Conservation (phyloP, 2,888 invertebrate species). For the Coelogynopora nodosa region DNA sequence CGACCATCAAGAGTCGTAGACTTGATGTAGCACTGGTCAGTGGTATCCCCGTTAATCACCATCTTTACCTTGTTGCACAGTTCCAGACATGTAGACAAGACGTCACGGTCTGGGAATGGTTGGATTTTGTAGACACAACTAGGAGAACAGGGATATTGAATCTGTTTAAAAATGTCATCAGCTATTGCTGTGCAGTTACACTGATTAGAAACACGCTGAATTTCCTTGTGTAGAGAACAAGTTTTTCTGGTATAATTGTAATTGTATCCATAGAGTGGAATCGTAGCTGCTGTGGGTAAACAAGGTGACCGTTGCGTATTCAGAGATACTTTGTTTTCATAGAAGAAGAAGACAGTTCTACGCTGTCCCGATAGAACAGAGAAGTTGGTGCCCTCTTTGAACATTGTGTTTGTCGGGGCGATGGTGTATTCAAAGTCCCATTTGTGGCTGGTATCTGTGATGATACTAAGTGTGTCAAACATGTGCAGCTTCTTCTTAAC, state of each 20-base stretch:
- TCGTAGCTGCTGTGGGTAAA: background rate
- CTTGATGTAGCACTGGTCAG: background rate
- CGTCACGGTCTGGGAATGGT: background rate
- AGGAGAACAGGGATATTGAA: background rate
- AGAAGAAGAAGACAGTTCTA: background rate
- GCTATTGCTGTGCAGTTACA: background rate
- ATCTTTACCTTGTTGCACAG: background rate
- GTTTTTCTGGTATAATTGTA: background rate
- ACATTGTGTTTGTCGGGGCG: background rate
- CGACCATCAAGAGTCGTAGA: background rate
- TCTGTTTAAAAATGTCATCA: background rate
- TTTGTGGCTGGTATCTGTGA: background rate
- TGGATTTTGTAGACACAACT: background rate
- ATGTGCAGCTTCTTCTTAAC: background rate
- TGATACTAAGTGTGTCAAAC: background rate
- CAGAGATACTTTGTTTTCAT: too few relatives aligned
- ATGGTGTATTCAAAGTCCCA: background rate
- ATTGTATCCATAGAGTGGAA: background rate
- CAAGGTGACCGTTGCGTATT: background rate
- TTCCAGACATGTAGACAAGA: background rate
- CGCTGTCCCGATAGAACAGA: background rate
- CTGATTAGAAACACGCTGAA: background rate
- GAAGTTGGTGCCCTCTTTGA: background rate
- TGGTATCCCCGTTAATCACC: background rate
- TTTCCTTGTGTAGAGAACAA: background rate